phyloP scores from a whole-genome alignment of 2,888 invertebrate genomes.

The Lingula anatina region DNA sequence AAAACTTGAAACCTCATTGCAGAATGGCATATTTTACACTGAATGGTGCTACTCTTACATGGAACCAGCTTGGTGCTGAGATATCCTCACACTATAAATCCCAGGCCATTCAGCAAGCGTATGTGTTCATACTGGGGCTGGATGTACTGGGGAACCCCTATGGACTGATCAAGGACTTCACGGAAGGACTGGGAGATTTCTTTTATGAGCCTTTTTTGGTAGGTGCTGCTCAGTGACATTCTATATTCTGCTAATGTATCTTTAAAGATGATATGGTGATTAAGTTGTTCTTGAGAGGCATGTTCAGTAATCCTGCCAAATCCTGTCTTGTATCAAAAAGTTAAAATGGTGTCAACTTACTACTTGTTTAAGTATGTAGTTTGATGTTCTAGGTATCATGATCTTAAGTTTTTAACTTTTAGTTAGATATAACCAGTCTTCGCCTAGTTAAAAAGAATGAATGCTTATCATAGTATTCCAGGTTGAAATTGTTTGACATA shows the following conservation, averaged over 20 bases:
- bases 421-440: background rate
- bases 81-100: conserved; percentile 65
- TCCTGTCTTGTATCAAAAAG: no score
- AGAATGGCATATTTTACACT: conserved; percentile 68
- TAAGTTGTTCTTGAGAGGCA: background rate
- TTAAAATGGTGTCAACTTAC: background rate
- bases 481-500: no score
- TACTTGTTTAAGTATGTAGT: background rate
- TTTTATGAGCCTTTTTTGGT: conserved; percentile 64
- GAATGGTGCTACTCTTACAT: conserved; percentile 58
- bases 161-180: conserved; percentile 61
- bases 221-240: no score
- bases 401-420: background rate
- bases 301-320: background rate
- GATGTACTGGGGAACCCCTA: conserved; percentile 79
- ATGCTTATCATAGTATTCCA: no score
- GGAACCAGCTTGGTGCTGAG: conserved; percentile 56
- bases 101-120: conserved; percentile 74
- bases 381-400: background rate
- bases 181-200: conserved; percentile 60
- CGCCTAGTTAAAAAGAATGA: background rate
- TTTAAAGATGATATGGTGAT: no score
- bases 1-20: no score
- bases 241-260: no score
- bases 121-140: conserved; percentile 71